Evolutionary conservation across 2,113 vertebrate species (phyloP).

Genomic region (Oryzias javanicus): DNA sequence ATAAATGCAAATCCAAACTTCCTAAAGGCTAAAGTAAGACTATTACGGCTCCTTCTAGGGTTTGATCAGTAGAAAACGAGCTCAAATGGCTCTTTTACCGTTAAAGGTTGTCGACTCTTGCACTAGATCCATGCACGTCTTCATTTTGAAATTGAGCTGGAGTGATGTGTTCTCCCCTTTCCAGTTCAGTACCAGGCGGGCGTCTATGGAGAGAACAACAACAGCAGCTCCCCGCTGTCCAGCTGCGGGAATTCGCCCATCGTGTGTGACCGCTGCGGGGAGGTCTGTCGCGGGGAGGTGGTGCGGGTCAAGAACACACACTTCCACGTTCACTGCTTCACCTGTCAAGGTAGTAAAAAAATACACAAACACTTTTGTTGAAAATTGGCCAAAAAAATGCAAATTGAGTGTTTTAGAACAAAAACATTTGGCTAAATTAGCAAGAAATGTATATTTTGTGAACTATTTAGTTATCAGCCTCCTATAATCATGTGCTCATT

Average conservation of each 20-base stretch:
- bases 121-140: too few relatives aligned
- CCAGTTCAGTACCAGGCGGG: slow-evolving; percentile 61
- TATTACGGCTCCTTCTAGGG: too few relatives aligned
- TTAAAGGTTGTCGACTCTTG: too few relatives aligned
- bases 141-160: slow-evolving; percentile 7
- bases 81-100: too few relatives aligned
- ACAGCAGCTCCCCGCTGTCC: slow-evolving; percentile 51
- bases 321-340: slow-evolving; percentile 70
- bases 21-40: too few relatives aligned
- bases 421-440: too few relatives aligned
- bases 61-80: slow-evolving; percentile 1
- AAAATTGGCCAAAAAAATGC: neutral
- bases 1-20: too few relatives aligned
- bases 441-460: too few relatives aligned
- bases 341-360: slow-evolving; percentile 67
- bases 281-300: slow-evolving; percentile 66
- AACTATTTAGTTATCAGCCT: too few relatives aligned
- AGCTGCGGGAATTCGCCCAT: slow-evolving; percentile 47
- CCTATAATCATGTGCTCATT: too few relatives aligned
- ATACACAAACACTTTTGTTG: neutral
- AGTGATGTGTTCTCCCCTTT: slow-evolving; percentile 21
- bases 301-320: slow-evolving; percentile 70
- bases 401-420: too few relatives aligned
- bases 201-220: slow-evolving; percentile 57
- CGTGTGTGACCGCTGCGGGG: slow-evolving; percentile 60